Evolutionary conservation across 2,113 vertebrate species (phyloP).

Genomic region (Rhinoderma darwinii): DNA sequence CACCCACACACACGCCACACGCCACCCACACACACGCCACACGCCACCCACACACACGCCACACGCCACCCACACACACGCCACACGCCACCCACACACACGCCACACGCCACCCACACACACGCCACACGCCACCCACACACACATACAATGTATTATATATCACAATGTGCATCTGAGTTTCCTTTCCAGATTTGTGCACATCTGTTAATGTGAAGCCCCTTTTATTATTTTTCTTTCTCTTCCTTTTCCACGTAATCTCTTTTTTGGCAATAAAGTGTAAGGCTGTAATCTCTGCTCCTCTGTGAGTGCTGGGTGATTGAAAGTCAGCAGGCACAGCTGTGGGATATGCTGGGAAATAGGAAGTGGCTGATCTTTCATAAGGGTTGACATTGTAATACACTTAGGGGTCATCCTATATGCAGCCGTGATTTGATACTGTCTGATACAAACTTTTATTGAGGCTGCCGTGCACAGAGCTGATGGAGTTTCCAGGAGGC

Average conservation of each 20-base stretch:
- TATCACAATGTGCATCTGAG: not conserved
- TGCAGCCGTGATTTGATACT: conserved; percentile 38
- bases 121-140: too few relatives aligned
- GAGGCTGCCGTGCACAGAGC: not conserved
- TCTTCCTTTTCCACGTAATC: not conserved
- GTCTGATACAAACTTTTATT: conserved; percentile 25
- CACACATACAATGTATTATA: not conserved
- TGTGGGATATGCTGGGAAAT: conserved; percentile 52
- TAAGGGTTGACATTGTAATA: conserved; percentile 50
- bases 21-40: too few relatives aligned
- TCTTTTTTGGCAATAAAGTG: conserved; percentile 21
- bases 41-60: too few relatives aligned
- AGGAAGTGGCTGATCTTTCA: conserved; percentile 50
- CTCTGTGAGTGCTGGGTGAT: conserved; percentile 43
- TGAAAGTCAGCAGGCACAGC: conserved; percentile 53
- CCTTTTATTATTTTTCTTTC: not conserved
- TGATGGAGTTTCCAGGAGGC: not conserved
- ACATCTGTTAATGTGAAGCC: conserved; percentile 35
- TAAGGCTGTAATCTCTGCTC: conserved; percentile 24
- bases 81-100: too few relatives aligned
- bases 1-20: too few relatives aligned
- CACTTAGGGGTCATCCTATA: conserved; percentile 43
- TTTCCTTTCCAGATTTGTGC: not conserved
- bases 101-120: too few relatives aligned
- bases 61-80: too few relatives aligned